A percentile compares a stretch with the other conserved stretches of the same genome.
These are phyloP conservation scores for Artibeus lituratus DNA, from an alignment of 2,797 vertebrate species.

Conservation along the genomic window DNA sequence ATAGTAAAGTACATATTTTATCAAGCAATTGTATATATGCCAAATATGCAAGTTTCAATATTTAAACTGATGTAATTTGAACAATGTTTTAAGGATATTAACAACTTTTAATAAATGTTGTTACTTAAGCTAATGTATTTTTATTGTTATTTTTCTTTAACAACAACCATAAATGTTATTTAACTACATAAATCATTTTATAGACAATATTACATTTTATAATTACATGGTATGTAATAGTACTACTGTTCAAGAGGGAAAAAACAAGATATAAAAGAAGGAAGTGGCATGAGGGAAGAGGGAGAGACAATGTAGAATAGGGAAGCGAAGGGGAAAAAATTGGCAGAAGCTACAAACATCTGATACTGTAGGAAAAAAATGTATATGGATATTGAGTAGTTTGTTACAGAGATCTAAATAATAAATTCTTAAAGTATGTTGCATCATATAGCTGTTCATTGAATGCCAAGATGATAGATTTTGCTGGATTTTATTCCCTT, in stretches of 20 bases:
- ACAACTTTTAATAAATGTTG: background rate
- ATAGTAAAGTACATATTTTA: background rate
- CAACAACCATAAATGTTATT: background rate
- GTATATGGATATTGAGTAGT: background rate
- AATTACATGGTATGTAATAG: background rate
- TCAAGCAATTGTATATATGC: background rate
- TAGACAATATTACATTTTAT: background rate
- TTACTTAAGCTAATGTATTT: background rate
- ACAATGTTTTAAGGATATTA: background rate
- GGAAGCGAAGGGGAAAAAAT: background rate
- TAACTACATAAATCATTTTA: background rate
- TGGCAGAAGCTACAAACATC: background rate
- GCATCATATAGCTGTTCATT: background rate
- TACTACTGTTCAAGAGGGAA: background rate
- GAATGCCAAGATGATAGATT: background rate
- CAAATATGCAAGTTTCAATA: background rate
- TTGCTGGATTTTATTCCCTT: background rate
- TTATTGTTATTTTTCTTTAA: background rate
- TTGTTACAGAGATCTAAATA: background rate
- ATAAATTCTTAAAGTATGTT: background rate
- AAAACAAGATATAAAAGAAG: background rate
- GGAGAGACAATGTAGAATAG: background rate
- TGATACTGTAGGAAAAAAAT: background rate
- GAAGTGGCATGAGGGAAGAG: background rate
- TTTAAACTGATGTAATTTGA: background rate